These are phyloP conservation scores for Xanthorhoe spadicearia DNA, from an alignment of 2,888 invertebrate species.

Conservation along the genomic window DNA sequence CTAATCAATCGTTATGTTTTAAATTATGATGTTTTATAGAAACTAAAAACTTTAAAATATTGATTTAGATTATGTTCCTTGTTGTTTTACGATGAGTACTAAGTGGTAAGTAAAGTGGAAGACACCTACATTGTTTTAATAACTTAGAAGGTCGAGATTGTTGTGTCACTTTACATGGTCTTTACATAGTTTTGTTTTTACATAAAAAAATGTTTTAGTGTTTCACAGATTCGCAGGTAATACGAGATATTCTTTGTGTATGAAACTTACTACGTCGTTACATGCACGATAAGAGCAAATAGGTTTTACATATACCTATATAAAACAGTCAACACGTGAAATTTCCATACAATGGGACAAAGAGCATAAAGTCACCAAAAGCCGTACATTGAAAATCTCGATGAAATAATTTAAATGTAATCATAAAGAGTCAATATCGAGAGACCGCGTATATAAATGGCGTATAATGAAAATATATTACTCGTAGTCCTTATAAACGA, in stretches of 20 bases:
- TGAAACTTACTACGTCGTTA: neutral
- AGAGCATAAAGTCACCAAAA: constrained; percentile 64
- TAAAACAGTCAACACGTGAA: constrained; percentile 29
- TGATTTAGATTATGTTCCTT: no score
- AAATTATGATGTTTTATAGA: no score
- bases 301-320: neutral
- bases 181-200: no score
- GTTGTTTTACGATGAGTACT: no score
- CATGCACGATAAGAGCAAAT: neutral
- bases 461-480: constrained; percentile 80
- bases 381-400: constrained; percentile 57
- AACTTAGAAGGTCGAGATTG: no score
- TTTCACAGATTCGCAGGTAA: no score
- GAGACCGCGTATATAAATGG: constrained; percentile 70
- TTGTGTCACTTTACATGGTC: no score
- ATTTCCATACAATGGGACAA: constrained; percentile 39
- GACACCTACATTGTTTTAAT: no score
- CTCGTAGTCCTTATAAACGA: constrained; percentile 71
- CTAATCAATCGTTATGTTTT: no score
- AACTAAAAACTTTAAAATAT: no score
- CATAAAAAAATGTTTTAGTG: no score
- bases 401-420: constrained; percentile 68
- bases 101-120: no score
- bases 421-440: constrained; percentile 73
- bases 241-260: neutral